Conservation (phyloP, 1,140 invertebrate species). For the Adoxophyes honmai region DNA sequence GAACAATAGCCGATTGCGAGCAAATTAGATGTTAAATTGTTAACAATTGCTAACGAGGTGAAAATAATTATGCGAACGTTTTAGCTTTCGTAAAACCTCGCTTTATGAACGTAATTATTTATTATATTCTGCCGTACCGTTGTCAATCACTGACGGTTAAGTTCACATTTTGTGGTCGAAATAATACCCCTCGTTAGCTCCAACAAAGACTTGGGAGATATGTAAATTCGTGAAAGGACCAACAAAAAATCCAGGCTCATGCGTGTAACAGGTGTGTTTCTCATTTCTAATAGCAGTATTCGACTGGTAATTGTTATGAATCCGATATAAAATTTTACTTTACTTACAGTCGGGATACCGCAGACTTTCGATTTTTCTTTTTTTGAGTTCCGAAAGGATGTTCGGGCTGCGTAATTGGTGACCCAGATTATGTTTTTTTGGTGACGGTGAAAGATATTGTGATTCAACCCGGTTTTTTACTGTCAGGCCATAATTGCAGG, state of each 20-base stretch:
- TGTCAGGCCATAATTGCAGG: no score
- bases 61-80: slow-evolving; percentile 43
- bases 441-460: no score
- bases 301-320: slow-evolving; percentile 49
- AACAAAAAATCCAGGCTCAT: slow-evolving; percentile 62
- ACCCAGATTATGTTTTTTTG: no score
- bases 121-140: slow-evolving; percentile 42
- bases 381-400: background rate
- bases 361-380: slow-evolving; percentile 51
- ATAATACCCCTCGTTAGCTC: slow-evolving; percentile 70
- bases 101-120: slow-evolving; percentile 41
- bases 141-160: slow-evolving; percentile 64
- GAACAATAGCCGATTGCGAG: slow-evolving; percentile 34
- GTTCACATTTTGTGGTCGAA: slow-evolving; percentile 68
- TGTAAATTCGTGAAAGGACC: slow-evolving; percentile 70
- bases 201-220: slow-evolving; percentile 63
- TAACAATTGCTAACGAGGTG: slow-evolving; percentile 55
- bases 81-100: slow-evolving; percentile 28
- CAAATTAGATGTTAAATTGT: slow-evolving; percentile 33
- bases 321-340: slow-evolving; percentile 44
- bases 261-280: slow-evolving; percentile 63
- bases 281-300: slow-evolving; percentile 66
- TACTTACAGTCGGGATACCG: slow-evolving; percentile 32
- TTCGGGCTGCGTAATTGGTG: background rate
- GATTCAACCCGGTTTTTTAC: no score